These are phyloP conservation scores for Kradibia gibbosae DNA, from an alignment of 1,140 invertebrate species.

Conservation along the genomic window DNA sequence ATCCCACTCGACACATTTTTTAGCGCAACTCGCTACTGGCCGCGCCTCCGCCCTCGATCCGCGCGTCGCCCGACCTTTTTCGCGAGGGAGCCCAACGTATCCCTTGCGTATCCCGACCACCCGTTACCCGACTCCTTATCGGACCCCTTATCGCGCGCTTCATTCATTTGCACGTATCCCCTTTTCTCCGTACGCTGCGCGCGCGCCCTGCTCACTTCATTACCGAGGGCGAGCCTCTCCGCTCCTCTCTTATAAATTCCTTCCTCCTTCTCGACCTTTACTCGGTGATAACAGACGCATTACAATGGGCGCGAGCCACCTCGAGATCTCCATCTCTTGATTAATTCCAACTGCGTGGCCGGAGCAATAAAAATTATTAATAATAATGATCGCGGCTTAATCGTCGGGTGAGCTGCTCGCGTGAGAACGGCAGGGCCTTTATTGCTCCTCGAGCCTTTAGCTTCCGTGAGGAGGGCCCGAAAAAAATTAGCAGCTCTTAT, in stretches of 20 bases:
- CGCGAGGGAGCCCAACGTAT: too few relatives aligned
- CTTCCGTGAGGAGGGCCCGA: background rate
- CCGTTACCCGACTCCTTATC: constrained; percentile 30
- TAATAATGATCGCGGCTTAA: background rate
- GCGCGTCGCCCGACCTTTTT: constrained; percentile 19
- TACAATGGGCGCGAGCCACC: constrained; percentile 16
- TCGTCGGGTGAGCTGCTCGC: background rate
- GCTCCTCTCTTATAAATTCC: constrained; percentile 25
- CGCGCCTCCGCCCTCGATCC: background rate
- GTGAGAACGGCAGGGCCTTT: constrained; percentile 18
- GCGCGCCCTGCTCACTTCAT: constrained; percentile 21
- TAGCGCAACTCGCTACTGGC: background rate
- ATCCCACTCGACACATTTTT: constrained; percentile 46
- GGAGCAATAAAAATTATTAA: background rate
- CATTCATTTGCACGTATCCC: constrained; percentile 31
- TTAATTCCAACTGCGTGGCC: background rate
- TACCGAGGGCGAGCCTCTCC: constrained; percentile 16
- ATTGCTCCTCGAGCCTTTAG: constrained; percentile 31
- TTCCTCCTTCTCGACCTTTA: background rate
- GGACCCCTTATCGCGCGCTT: constrained; percentile 30
- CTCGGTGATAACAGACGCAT: constrained; percentile 38
- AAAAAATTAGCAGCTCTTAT: background rate
- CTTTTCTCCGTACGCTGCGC: background rate
- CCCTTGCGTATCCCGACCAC: background rate
- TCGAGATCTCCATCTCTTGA: constrained; percentile 26